Percentiles rank a stretch among this genome's conserved stretches.
Conservation (phyloP, 2,113 vertebrate genomes). For the Cyphomyrus plagiostoma region DNA sequence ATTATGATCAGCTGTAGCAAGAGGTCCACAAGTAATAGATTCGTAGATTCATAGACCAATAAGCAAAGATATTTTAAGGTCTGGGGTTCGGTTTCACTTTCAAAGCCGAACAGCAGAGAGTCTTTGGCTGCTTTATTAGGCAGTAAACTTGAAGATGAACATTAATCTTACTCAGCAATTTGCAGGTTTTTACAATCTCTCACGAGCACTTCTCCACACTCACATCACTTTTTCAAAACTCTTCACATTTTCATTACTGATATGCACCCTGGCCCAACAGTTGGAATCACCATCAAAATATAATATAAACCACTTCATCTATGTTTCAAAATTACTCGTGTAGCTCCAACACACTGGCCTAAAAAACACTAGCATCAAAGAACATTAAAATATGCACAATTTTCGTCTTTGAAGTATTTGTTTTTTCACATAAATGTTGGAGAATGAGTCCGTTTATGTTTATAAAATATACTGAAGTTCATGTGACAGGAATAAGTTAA, state of each 20-base stretch:
- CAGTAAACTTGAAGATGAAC: neutral
- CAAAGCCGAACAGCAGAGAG: neutral
- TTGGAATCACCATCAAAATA: neutral
- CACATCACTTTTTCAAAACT: neutral
- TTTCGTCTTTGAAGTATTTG: too few relatives aligned
- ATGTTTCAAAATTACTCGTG: too few relatives aligned
- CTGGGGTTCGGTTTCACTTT: neutral
- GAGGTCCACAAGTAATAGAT: neutral
- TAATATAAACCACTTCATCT: neutral
- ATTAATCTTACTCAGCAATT: neutral
- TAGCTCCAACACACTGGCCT: too few relatives aligned
- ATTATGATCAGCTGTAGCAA: neutral
- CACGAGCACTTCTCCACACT: neutral
- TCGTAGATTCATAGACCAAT: neutral
- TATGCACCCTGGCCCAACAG: neutral
- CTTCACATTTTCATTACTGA: neutral
- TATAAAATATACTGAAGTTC: too few relatives aligned
- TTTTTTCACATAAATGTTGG: too few relatives aligned
- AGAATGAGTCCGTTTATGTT: too few relatives aligned
- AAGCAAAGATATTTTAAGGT: neutral
- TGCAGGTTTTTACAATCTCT: neutral
- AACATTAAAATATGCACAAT: too few relatives aligned
- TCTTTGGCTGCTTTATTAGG: neutral
- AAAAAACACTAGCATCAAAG: too few relatives aligned
- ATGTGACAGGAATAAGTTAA: too few relatives aligned